Conservation (phyloP, 2,797 vertebrate genomes). For the Aulostomus chinensis region DNA sequence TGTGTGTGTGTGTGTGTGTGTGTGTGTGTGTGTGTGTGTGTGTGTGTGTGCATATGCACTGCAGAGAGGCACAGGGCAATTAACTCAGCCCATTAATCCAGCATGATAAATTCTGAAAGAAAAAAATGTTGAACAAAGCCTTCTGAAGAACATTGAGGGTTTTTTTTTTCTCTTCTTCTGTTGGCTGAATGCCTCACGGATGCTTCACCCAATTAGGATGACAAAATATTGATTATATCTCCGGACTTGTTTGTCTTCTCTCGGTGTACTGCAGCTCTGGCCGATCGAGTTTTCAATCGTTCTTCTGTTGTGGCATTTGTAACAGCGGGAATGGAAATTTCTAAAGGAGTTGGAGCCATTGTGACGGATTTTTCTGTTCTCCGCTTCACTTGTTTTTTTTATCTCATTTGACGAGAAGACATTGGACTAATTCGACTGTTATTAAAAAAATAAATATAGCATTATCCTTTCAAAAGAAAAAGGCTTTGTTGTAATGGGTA, state of each 20-base stretch:
- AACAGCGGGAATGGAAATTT: slow-evolving; percentile 9
- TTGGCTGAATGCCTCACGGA: neutral
- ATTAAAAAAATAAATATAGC: too few relatives aligned
- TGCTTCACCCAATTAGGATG: slow-evolving; percentile 23
- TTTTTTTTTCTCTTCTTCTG: neutral
- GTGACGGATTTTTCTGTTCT: too few relatives aligned
- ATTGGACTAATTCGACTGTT: too few relatives aligned
- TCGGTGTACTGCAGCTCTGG: neutral
- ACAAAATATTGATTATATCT: slow-evolving; percentile 43
- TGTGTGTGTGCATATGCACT: neutral
- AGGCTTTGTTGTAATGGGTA: neutral
- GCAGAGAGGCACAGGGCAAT: slow-evolving; percentile 27
- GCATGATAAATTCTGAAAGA: slow-evolving; percentile 33
- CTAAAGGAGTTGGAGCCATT: too few relatives aligned
- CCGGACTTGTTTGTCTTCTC: slow-evolving; percentile 5
- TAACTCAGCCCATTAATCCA: slow-evolving; percentile 54
- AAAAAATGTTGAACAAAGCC: slow-evolving; percentile 24
- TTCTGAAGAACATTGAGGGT: slow-evolving; percentile 1
- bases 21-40: slow-evolving; percentile 3
- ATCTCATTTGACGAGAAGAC: too few relatives aligned
- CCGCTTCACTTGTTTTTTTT: too few relatives aligned
- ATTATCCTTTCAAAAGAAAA: too few relatives aligned
- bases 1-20: neutral
- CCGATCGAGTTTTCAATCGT: slow-evolving; percentile 12
- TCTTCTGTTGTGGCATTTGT: slow-evolving; percentile 4